phyloP scores from a whole-genome alignment of 2,113 vertebrate species.

The Ascaphus truei region DNA sequence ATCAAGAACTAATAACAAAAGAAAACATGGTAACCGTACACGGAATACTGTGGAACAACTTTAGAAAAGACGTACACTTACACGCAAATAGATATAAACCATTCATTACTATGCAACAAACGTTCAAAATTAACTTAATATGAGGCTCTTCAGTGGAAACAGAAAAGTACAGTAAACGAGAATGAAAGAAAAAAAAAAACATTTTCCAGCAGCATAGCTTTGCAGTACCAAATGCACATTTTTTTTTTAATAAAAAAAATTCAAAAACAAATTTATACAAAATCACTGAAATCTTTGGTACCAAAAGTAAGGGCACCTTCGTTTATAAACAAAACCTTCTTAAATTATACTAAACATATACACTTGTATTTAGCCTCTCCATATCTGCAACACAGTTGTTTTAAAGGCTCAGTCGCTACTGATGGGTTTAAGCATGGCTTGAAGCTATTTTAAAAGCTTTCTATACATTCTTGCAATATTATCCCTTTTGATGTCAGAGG shows the following conservation, averaged over 20 bases:
- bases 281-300: slow-evolving; percentile 71
- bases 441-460: slow-evolving; percentile 16
- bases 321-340: slow-evolving; percentile 39
- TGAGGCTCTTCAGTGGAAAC: background rate
- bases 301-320: slow-evolving; percentile 57
- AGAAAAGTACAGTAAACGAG: background rate
- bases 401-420: background rate
- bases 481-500: background rate
- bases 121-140: background rate
- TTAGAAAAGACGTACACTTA: too few species aligned
- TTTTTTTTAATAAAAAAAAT: slow-evolving; percentile 34
- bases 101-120: too few species aligned
- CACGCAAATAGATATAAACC: too few species aligned
- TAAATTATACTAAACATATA: slow-evolving; percentile 37
- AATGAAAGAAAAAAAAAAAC: slow-evolving; percentile 26
- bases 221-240: slow-evolving; percentile 41
- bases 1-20: too few species aligned
- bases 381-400: background rate
- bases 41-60: too few species aligned
- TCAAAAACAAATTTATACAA: slow-evolving; percentile 45
- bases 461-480: background rate
- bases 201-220: slow-evolving; percentile 47
- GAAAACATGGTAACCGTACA: too few species aligned
- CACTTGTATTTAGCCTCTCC: background rate
- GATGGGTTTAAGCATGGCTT: slow-evolving; percentile 36